Conservation (phyloP, 2,888 invertebrate genomes). For the Kuschelorhynchus macadamiae region DNA sequence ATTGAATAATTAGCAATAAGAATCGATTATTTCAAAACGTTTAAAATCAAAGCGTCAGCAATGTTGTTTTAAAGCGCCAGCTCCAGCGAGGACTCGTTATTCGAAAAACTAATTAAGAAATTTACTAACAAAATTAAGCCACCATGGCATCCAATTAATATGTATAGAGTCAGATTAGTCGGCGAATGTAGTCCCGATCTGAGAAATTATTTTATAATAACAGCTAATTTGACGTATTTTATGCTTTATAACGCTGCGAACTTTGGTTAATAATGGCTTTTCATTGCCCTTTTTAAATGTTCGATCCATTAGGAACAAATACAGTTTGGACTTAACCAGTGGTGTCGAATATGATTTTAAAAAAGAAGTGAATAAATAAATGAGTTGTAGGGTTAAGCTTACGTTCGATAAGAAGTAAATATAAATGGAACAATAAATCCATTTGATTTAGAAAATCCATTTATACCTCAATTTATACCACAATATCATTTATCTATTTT, state of each 20-base stretch:
- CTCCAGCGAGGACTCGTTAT: constrained; percentile 10
- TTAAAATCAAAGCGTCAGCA: constrained; percentile 1
- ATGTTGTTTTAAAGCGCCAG: constrained; percentile 12
- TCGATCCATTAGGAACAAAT: no score
- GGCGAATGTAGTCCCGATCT: constrained; percentile 26
- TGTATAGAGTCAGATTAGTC: constrained; percentile 25
- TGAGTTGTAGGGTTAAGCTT: no score
- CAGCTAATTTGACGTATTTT: constrained; percentile 38
- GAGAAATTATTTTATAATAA: constrained; percentile 36
- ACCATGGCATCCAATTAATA: constrained; percentile 30
- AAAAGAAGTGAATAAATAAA: no score
- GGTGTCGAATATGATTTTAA: no score
- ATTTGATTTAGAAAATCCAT: no score
- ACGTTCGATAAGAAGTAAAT: no score
- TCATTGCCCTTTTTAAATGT: background rate
- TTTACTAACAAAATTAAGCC: constrained; percentile 37
- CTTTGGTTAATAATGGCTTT: constrained; percentile 2
- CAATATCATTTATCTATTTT: no score
- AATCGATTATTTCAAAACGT: constrained; percentile 4
- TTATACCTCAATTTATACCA: no score
- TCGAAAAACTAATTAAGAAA: constrained; percentile 34
- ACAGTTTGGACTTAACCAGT: no score
- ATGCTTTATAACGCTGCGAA: constrained; percentile 24
- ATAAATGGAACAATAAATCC: no score
- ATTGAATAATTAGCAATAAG: background rate